Evolutionary conservation across 2,888 invertebrate species (phyloP).

Genomic region (Dyspetes luteomarginatus): DNA sequence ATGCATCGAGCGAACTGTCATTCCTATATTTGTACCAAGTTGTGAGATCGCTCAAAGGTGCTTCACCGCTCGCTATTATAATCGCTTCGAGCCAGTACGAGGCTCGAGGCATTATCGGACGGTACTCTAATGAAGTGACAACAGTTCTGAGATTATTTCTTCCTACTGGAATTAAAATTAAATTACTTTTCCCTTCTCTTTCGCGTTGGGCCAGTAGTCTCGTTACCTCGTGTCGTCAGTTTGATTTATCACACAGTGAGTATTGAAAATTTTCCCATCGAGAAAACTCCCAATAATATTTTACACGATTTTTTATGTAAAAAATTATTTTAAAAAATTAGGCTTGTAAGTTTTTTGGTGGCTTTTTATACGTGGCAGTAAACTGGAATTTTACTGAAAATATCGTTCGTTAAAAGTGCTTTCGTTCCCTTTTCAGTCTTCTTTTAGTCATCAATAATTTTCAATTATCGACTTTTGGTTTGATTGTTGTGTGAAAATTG

Average conservation of each 20-base stretch:
- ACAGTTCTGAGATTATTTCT: constrained; percentile 41
- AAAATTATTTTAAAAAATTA: too few species aligned
- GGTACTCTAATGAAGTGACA: constrained; percentile 49
- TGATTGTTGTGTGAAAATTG: too few species aligned
- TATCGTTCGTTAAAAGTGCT: too few species aligned
- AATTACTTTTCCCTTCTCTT: background rate
- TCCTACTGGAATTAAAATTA: constrained; percentile 37
- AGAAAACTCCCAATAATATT: background rate
- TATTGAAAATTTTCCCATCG: background rate
- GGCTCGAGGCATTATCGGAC: constrained; percentile 56
- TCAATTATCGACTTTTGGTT: too few species aligned
- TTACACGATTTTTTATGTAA: background rate
- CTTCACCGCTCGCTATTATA: constrained; percentile 41
- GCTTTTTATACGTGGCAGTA: too few species aligned
- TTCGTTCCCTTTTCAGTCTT: too few species aligned
- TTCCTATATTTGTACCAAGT: constrained; percentile 58
- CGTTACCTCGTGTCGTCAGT: background rate
- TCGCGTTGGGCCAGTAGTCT: background rate
- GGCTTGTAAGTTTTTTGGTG: too few species aligned
- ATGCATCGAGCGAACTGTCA: constrained; percentile 53
- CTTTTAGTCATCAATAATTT: too few species aligned
- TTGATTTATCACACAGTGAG: constrained; percentile 22
- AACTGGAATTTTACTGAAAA: too few species aligned
- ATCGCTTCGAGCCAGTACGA: constrained; percentile 30
- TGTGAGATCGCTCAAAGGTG: constrained; percentile 25